Percentiles rank a stretch among this genome's conserved stretches.
phyloP scores from a whole-genome alignment of 2,797 vertebrate species.

The Phrynocephalus forsythii region DNA sequence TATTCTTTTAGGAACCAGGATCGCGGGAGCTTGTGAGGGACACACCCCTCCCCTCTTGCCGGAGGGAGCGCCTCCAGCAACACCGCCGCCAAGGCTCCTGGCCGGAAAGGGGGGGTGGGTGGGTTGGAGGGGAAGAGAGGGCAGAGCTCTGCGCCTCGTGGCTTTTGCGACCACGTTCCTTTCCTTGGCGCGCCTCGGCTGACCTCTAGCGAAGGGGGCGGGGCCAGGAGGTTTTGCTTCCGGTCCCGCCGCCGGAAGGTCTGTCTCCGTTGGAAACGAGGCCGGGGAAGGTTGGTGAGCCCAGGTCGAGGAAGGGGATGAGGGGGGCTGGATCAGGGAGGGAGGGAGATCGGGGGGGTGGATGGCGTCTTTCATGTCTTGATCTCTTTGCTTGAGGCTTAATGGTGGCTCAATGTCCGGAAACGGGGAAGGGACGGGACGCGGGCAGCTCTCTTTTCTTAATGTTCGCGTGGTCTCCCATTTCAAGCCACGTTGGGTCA shows the following conservation, averaged over 20 bases:
- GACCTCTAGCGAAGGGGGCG: background rate
- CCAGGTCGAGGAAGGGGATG: background rate
- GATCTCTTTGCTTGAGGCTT: background rate
- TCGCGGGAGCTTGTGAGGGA: too few relatives aligned
- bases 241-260: background rate
- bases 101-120: too few relatives aligned
- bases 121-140: too few relatives aligned
- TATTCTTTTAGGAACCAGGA: too few relatives aligned
- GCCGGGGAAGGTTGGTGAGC: background rate
- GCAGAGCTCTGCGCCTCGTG: too few relatives aligned
- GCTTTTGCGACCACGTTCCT: background rate
- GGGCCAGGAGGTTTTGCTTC: background rate
- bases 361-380: background rate
- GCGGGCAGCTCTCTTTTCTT: too few relatives aligned
- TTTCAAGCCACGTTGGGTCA: background rate
- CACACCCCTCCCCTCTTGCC: too few relatives aligned
- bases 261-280: conserved; percentile 34
- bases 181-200: background rate
- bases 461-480: background rate
- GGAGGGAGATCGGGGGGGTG: background rate
- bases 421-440: background rate
- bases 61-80: background rate
- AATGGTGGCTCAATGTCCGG: too few relatives aligned
- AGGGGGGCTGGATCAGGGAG: background rate
- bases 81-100: background rate